phyloP scores from a whole-genome alignment of 2,797 vertebrate genomes.

The Alouatta caraya region DNA sequence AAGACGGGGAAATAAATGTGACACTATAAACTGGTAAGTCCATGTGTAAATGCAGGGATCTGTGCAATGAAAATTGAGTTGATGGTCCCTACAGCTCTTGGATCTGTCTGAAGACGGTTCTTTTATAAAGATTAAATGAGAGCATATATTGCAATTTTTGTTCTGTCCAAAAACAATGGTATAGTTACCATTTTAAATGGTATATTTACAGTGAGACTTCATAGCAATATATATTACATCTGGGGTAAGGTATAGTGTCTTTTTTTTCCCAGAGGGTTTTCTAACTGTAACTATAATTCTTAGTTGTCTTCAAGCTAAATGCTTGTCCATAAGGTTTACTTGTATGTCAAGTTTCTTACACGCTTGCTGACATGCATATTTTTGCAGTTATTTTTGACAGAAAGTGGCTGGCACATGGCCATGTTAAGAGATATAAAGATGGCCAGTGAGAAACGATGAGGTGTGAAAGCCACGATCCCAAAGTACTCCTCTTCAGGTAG shows the following conservation, averaged over 20 bases:
- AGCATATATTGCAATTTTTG: background rate
- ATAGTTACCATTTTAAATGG: background rate
- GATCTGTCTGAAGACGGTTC: background rate
- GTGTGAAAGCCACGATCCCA: background rate
- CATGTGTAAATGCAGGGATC: background rate
- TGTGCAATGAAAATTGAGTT: background rate
- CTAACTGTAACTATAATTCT: background rate
- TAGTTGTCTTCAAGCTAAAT: conserved; percentile 12
- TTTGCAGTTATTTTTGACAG: conserved; percentile 18
- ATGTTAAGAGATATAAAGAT: background rate
- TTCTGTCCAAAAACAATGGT: background rate
- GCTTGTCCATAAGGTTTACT: conserved; percentile 19
- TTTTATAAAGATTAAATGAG: conserved; percentile 4
- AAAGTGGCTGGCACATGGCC: background rate
- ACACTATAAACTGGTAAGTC: background rate
- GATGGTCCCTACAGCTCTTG: background rate
- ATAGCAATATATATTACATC: background rate
- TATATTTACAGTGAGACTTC: background rate
- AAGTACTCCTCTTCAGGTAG: background rate
- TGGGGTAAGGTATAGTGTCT: background rate
- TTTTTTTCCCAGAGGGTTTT: conserved; percentile 7
- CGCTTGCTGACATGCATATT: background rate
- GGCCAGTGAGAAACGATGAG: background rate
- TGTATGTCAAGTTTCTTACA: background rate
- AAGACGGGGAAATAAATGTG: background rate